A percentile compares a stretch with the other conserved stretches of the same genome.
Evolutionary conservation across 2,797 vertebrate species (phyloP).

Genomic region (Sebastes oblongus): DNA sequence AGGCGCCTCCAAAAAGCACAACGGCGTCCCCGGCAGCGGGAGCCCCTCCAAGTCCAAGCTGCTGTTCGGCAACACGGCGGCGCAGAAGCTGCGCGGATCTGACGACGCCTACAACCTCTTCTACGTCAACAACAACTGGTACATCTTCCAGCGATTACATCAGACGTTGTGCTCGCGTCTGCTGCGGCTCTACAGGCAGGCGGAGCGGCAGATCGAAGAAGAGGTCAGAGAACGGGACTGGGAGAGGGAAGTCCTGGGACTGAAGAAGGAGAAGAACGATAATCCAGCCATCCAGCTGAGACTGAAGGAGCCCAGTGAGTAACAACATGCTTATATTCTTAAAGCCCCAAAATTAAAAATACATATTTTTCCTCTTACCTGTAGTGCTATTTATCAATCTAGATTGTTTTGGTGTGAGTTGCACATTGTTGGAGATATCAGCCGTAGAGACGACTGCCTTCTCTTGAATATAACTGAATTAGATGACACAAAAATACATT

Average conservation of each 20-base stretch:
- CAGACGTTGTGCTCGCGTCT: slow-evolving; percentile 95
- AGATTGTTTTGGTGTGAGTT: background rate
- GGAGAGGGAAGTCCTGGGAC: slow-evolving; percentile 93
- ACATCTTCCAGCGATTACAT: slow-evolving; percentile 97
- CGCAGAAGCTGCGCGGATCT: slow-evolving; percentile 89
- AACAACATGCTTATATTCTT: background rate
- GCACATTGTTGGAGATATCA: too few relatives aligned
- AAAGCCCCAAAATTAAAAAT: background rate
- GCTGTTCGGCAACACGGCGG: slow-evolving; percentile 89
- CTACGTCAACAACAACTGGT: slow-evolving; percentile 99
- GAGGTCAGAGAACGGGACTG: slow-evolving; percentile 93
- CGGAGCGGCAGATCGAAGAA: slow-evolving; percentile 95
- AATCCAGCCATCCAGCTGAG: slow-evolving; percentile 95
- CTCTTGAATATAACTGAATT: background rate
- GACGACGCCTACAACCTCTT: slow-evolving; percentile 97
- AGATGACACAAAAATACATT: background rate
- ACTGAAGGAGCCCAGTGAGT: slow-evolving; percentile 98
- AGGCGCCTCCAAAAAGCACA: slow-evolving; percentile 91
- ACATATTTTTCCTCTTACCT: background rate
- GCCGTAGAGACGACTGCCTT: background rate
- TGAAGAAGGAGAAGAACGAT: slow-evolving; percentile 94
- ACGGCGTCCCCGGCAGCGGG: slow-evolving; percentile 83
- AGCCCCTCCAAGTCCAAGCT: slow-evolving; percentile 92
- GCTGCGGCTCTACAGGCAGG: slow-evolving; percentile 93
- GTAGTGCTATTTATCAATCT: background rate